Evolutionary conservation across 2,113 vertebrate species (phyloP).

Genomic region (Cheilinus undulatus): DNA sequence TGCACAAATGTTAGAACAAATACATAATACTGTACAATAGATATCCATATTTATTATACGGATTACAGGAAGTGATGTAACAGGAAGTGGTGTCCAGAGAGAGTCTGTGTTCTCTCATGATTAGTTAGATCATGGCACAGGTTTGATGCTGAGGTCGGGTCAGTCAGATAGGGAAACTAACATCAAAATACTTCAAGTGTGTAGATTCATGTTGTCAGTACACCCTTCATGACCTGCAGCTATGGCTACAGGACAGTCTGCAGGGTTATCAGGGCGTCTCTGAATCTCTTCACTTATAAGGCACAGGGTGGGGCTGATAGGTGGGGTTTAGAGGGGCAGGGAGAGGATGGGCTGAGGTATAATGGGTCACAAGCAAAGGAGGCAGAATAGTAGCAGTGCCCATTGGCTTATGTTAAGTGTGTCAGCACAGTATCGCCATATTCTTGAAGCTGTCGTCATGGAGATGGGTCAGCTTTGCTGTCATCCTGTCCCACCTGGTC

Average conservation of each 20-base stretch:
- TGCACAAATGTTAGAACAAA: constrained; percentile 30
- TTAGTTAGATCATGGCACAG: constrained; percentile 75
- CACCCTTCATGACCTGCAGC: constrained; percentile 23
- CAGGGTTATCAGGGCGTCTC: constrained; percentile 11
- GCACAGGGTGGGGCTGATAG: constrained; percentile 53
- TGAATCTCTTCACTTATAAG: constrained; percentile 54
- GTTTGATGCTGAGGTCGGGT: constrained; percentile 51
- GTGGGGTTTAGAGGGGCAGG: constrained; percentile 33
- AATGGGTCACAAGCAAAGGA: constrained; percentile 83
- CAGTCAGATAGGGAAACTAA: constrained; percentile 38
- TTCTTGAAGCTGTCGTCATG: constrained; percentile 39
- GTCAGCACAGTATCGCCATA: constrained; percentile 19
- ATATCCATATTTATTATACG: constrained; percentile 16
- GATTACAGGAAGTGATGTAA: constrained; percentile 54
- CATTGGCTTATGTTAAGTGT: constrained; percentile 28
- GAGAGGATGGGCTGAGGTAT: constrained; percentile 63
- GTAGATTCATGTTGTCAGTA: background rate
- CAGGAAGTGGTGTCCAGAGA: constrained; percentile 42
- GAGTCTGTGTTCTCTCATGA: constrained; percentile 65
- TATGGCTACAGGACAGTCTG: constrained; percentile 12
- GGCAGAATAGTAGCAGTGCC: constrained; percentile 48
- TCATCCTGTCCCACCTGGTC: constrained; percentile 90
- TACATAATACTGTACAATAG: constrained; percentile 47
- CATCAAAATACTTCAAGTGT: constrained; percentile 32
- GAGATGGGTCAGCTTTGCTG: constrained; percentile 77